Evolutionary conservation across 2,797 vertebrate species (phyloP).

Genomic region (Chaetodon trifasciatus): DNA sequence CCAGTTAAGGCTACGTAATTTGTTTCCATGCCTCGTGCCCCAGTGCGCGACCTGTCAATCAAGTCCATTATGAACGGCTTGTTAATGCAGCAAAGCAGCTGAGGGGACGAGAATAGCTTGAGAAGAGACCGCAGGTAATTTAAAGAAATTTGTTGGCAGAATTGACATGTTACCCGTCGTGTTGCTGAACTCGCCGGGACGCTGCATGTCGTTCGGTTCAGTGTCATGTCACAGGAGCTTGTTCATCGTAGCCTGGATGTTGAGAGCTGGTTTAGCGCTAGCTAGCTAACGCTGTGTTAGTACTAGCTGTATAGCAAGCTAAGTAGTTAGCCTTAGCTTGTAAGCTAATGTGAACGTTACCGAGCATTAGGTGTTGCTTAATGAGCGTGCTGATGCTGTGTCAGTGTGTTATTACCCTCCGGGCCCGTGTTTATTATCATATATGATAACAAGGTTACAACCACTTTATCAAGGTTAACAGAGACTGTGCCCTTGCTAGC

Average conservation of each 20-base stretch:
- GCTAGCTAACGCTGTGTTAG: constrained; percentile 48
- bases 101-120: constrained; percentile 75
- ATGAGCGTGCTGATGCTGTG: constrained; percentile 30
- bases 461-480: constrained; percentile 6
- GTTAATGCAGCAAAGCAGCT: constrained; percentile 82
- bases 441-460: background rate
- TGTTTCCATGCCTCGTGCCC: constrained; percentile 72
- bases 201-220: background rate
- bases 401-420: constrained; percentile 21
- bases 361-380: constrained; percentile 7
- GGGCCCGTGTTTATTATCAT: background rate
- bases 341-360: constrained; percentile 44
- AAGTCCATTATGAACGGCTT: constrained; percentile 77
- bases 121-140: constrained; percentile 80
- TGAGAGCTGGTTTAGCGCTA: constrained; percentile 48
- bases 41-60: constrained; percentile 79
- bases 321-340: constrained; percentile 51
- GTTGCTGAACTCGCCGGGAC: background rate
- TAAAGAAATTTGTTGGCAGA: background rate
- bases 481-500: constrained; percentile 50
- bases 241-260: constrained; percentile 20
- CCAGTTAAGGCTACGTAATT: constrained; percentile 55
- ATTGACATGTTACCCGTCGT: background rate
- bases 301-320: constrained; percentile 53
- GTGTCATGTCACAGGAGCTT: constrained; percentile 49